Evolutionary conservation across 1,140 invertebrate genomes (phyloP), one percentile per base, ranked within the genome.

Genomic region (Theocolax elegans): DNA sequence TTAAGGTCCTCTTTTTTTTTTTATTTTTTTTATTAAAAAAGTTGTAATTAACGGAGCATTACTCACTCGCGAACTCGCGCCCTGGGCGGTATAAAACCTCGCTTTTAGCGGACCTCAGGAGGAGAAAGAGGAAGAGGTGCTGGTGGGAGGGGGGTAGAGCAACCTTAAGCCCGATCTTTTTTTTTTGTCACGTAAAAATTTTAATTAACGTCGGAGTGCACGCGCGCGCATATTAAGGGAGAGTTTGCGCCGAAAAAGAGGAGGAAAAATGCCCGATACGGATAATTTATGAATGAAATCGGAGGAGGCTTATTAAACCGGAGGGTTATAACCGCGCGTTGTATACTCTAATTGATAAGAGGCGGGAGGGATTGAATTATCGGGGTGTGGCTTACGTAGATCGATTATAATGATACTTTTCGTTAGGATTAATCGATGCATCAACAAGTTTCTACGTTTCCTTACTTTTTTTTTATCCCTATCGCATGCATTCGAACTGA

Each of bases 11-110:
- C 27, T 67, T 72, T n/a, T n/a, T n/a, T n/a, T n/a, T n/a, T n/a
- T n/a, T n/a, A n/a, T n/a, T n/a, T n/a, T n/a, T n/a, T 67, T 67
- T 72, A 72, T 72, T 72, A 72, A 72, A 72, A 72, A 71, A 62
- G 49, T 73, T 66, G 54, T 66, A 73, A 65, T 73, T 72, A 67
- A 67, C 64, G 64, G 70, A 62, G 64, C 58, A 54, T 67, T 62
- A 67, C 63, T 71, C 60, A 62, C 67, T 62, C 25, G 56, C 35
- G 29, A 54, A 46, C 25, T 38, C 23, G 59, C 48, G 49, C 63
- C 64, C 25, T 51, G 66, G 42, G 54, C 54, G 66, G 42, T 67
- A 58, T 27, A 66, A 56, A 25, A 53, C 19, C 49, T 53, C n/a
- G n/a, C n/a, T n/a, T n/a, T n/a, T n/a, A n/a, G n/a, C n/a, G n/a